Percentiles rank a stretch among this genome's conserved stretches.
phyloP scores from a whole-genome alignment of 2,797 vertebrate genomes.

The Onychomys arenicola region DNA sequence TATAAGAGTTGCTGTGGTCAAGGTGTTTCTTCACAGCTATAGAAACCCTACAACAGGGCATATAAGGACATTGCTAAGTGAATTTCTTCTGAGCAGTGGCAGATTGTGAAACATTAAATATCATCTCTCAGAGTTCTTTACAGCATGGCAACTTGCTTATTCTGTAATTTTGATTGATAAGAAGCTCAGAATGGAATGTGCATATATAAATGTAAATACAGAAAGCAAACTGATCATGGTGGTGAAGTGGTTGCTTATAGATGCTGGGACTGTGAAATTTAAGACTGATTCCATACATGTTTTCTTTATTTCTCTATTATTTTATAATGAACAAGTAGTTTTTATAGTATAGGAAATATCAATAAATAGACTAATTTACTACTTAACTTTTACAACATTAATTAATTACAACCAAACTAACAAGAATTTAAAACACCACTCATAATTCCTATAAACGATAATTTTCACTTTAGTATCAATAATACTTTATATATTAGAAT shows the following conservation, averaged over 20 bases:
- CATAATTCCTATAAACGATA: background rate
- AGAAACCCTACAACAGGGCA: background rate
- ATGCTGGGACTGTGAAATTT: background rate
- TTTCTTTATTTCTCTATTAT: conserved; percentile 6
- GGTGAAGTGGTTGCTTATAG: background rate
- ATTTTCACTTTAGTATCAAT: background rate
- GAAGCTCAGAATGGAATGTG: background rate
- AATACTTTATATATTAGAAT: background rate
- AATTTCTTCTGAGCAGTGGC: background rate
- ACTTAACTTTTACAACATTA: background rate
- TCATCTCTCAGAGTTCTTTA: conserved; percentile 6
- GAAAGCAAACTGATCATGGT: background rate
- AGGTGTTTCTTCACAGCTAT: background rate
- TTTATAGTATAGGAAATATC: background rate
- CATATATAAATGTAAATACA: background rate
- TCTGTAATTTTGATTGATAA: conserved; percentile 29
- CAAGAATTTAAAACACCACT: background rate
- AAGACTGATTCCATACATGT: background rate
- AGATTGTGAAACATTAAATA: conserved; percentile 3
- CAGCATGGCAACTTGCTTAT: background rate
- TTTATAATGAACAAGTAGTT: conserved; percentile 18
- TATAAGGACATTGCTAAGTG: conserved; percentile 4
- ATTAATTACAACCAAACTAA: background rate
- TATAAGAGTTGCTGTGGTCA: background rate
- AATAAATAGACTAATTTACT: background rate